phyloP scores from a whole-genome alignment of 2,797 vertebrate genomes.

The Acanthurus leucopareius region DNA sequence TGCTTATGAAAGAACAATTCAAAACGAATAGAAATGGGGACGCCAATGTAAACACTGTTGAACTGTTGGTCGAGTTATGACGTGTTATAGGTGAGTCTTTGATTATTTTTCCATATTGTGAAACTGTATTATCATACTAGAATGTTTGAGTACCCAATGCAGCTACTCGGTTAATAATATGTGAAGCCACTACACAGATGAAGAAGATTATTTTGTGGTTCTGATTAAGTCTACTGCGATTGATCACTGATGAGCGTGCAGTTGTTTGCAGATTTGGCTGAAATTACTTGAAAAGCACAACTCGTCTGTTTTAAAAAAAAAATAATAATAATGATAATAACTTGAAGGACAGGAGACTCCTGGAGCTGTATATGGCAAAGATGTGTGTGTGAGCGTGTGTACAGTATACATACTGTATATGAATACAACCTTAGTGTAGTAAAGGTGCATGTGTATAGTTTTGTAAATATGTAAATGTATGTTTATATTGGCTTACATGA shows the following conservation, averaged over 20 bases:
- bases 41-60: neutral
- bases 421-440: slow-evolving; percentile 77
- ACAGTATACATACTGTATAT: slow-evolving; percentile 65
- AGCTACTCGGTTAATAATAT: slow-evolving; percentile 66
- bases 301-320: slow-evolving; percentile 40
- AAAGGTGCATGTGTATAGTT: slow-evolving; percentile 86
- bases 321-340: slow-evolving; percentile 1
- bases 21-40: slow-evolving; percentile 5
- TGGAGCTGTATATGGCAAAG: slow-evolving; percentile 68
- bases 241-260: slow-evolving; percentile 53
- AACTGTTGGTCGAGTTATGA: slow-evolving; percentile 58
- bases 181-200: slow-evolving; percentile 66
- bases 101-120: slow-evolving; percentile 84
- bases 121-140: slow-evolving; percentile 75
- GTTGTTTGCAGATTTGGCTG: slow-evolving; percentile 59
- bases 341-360: slow-evolving; percentile 47
- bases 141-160: slow-evolving; percentile 58
- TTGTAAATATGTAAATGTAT: slow-evolving; percentile 87
- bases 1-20: neutral
- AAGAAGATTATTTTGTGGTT: slow-evolving; percentile 52
- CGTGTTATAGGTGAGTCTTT: slow-evolving; percentile 57
- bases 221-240: slow-evolving; percentile 59
- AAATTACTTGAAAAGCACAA: slow-evolving; percentile 84
- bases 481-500: slow-evolving; percentile 86
- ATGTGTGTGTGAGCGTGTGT: slow-evolving; percentile 49